Evolutionary conservation across 2,888 invertebrate species (phyloP).

Genomic region (Bembecia ichneumoniformis): DNA sequence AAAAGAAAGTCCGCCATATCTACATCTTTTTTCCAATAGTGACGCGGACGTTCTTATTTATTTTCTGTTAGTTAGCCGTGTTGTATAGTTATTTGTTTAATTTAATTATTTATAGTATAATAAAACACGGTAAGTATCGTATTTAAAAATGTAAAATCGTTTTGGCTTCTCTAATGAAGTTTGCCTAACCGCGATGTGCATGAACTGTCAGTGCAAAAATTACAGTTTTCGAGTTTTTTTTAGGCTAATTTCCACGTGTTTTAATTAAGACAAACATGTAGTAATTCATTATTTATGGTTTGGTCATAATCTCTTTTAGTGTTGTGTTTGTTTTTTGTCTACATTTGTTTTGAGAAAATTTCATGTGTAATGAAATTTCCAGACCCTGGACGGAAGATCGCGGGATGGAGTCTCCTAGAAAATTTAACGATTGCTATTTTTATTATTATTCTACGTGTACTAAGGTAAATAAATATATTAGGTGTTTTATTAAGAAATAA

Average conservation of each 20-base stretch:
- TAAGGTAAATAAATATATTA: conserved; percentile 72
- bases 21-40: conserved; percentile 60
- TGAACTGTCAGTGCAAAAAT: conserved; percentile 60
- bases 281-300: neutral
- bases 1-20: conserved; percentile 61
- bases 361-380: conserved; percentile 17
- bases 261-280: conserved; percentile 2
- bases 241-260: conserved; percentile 28
- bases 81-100: conserved; percentile 57
- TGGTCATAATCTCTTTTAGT: neutral
- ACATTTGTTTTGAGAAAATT: neutral
- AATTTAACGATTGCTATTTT: conserved; percentile 90
- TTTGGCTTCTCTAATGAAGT: conserved; percentile 35
- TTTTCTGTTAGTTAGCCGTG: conserved; percentile 57
- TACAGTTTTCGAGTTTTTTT: conserved; percentile 29
- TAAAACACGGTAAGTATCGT: conserved; percentile 51
- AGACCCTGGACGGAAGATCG: conserved; percentile 37
- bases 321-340: too few species aligned
- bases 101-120: conserved; percentile 60
- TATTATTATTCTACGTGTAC: conserved; percentile 89
- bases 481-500: too few species aligned
- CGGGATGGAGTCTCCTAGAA: conserved; percentile 79
- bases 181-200: conserved; percentile 54
- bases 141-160: conserved; percentile 21
- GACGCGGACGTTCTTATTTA: conserved; percentile 63